Evolutionary conservation across 2,888 invertebrate species (phyloP).

Genomic region (Zhuqinia jingwanae): DNA sequence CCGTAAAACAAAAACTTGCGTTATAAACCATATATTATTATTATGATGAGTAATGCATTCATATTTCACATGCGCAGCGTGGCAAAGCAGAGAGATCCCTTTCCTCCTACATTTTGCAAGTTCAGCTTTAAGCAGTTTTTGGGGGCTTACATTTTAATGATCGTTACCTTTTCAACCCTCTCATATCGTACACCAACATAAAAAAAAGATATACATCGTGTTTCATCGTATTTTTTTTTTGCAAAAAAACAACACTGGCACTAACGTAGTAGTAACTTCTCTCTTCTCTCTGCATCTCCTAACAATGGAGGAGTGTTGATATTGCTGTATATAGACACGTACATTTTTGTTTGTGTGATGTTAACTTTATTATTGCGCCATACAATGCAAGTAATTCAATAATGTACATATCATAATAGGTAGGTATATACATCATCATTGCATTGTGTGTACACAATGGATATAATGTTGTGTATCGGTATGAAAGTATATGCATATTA

Average conservation of each 20-base stretch:
- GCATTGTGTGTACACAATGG: not conserved
- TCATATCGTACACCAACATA: constrained; percentile 3
- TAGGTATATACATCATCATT: too few species aligned
- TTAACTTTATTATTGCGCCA: too few species aligned
- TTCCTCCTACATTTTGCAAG: constrained; percentile 23
- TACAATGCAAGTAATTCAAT: too few species aligned
- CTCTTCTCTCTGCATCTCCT: not conserved
- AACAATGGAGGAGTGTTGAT: constrained; percentile 14
- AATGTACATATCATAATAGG: too few species aligned
- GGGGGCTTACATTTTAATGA: constrained; percentile 26
- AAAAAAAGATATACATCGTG: not conserved
- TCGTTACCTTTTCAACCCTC: constrained; percentile 10
- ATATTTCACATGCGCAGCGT: not conserved
- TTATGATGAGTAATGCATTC: constrained; percentile 30
- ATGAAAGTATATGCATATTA: not conserved
- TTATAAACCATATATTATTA: constrained; percentile 3
- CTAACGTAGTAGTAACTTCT: not conserved
- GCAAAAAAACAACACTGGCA: not conserved
- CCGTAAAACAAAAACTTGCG: constrained; percentile 67
- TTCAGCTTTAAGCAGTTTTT: constrained; percentile 6
- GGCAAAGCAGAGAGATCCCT: not conserved
- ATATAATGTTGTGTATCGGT: not conserved
- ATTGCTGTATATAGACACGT: too few species aligned
- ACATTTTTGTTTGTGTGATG: too few species aligned
- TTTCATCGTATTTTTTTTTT: not conserved